Conservation (phyloP, 1,140 invertebrate species). For the Chelonus insularis region DNA sequence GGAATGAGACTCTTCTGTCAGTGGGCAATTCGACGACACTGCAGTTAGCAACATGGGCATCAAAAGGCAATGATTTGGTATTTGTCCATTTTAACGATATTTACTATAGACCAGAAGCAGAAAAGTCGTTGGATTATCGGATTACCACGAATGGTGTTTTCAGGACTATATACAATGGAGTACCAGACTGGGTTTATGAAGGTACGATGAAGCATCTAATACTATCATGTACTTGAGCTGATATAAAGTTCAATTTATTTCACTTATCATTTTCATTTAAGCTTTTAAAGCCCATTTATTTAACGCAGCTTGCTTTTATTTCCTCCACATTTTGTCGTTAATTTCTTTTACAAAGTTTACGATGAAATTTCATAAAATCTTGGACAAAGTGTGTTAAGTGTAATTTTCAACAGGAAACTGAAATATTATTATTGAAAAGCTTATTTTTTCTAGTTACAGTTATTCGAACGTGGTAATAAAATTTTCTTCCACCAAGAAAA, state of each 20-base stretch:
- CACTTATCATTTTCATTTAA: too few species aligned
- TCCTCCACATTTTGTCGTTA: neutral
- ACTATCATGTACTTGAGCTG: neutral
- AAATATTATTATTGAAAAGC: too few species aligned
- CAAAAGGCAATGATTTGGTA: slow-evolving; percentile 69
- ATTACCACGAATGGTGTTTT: slow-evolving; percentile 62
- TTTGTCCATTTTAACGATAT: slow-evolving; percentile 84
- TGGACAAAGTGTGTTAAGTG: too few species aligned
- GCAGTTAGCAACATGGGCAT: slow-evolving; percentile 74
- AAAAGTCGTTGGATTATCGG: slow-evolving; percentile 52
- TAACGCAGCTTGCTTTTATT: neutral
- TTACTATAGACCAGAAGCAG: slow-evolving; percentile 66
- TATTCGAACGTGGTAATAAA: too few species aligned
- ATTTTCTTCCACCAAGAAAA: too few species aligned
- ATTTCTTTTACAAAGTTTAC: too few species aligned
- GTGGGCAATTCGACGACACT: slow-evolving; percentile 61
- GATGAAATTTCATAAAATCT: too few species aligned
- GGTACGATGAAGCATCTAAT: slow-evolving; percentile 57
- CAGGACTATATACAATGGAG: slow-evolving; percentile 71
- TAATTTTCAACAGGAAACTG: too few species aligned
- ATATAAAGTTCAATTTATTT: too few species aligned
- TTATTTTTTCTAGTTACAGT: too few species aligned
- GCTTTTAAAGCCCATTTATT: neutral
- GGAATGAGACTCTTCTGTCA: slow-evolving; percentile 43
- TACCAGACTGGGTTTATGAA: slow-evolving; percentile 83